Conservation (phyloP, 2,888 invertebrate species). For the Timema cristinae region DNA sequence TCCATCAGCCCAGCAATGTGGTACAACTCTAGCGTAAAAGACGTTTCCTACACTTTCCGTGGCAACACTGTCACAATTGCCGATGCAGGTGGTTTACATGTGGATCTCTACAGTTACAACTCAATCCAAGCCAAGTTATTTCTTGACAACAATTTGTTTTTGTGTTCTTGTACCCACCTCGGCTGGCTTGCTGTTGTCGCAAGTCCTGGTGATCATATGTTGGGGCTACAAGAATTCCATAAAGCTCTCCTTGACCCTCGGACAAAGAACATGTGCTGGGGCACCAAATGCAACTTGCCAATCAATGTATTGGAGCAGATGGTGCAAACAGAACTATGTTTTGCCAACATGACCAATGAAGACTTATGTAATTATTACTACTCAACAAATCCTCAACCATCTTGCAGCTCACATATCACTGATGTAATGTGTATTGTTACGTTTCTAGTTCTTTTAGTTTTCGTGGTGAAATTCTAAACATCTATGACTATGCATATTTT, state of each 20-base stretch:
- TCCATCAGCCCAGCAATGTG: neutral
- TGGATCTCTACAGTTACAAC: conserved; percentile 7
- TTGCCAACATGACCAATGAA: neutral
- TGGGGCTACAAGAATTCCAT: neutral
- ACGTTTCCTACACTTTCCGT: conserved; percentile 6
- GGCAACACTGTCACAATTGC: conserved; percentile 7
- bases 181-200: conserved; percentile 16
- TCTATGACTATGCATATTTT: too few species aligned
- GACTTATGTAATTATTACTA: neutral
- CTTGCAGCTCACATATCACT: too few species aligned
- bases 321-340: neutral
- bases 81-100: conserved; percentile 17
- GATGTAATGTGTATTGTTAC: too few species aligned
- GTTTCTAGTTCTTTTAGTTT: too few species aligned
- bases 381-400: too few species aligned
- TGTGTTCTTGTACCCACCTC: conserved; percentile 17
- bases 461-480: too few species aligned
- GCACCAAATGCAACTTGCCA: conserved; percentile 12
- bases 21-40: neutral
- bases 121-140: neutral
- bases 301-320: conserved; percentile 4
- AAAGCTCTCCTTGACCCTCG: neutral
- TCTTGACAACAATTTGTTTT: conserved; percentile 14
- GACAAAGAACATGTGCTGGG: conserved; percentile 10
- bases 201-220: neutral